These are phyloP conservation scores for Argya squamiceps DNA, from an alignment of 2,797 vertebrate species.

Conservation along the genomic window DNA sequence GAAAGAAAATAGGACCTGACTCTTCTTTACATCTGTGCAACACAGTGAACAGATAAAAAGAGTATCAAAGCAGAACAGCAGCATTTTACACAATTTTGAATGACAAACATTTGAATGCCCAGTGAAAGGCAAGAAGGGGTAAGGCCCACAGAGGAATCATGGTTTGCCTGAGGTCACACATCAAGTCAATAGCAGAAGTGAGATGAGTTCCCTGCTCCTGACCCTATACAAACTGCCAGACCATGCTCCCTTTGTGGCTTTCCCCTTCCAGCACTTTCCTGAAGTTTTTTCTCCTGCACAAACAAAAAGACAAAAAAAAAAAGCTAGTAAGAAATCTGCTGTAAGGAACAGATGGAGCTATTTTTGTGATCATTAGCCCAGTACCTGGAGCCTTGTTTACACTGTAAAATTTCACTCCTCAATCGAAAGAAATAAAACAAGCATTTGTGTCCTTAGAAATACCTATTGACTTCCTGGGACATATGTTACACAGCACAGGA, in stretches of 20 bases:
- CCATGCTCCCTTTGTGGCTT: neutral
- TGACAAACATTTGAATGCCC: neutral
- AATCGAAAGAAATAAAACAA: neutral
- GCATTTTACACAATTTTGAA: neutral
- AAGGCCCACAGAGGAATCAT: neutral
- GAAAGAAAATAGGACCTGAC: neutral
- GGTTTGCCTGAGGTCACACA: neutral
- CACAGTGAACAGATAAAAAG: neutral
- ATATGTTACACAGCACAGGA: neutral
- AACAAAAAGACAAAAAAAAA: neutral
- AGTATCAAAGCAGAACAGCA: neutral
- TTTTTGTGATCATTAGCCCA: neutral
- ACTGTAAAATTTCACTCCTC: neutral
- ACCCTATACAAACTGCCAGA: neutral
- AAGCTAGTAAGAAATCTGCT: neutral
- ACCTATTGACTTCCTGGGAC: constrained; percentile 13
- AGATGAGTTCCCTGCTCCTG: neutral
- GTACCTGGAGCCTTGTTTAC: neutral
- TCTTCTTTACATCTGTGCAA: neutral
- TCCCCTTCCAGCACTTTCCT: neutral
- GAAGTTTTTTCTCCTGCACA: neutral
- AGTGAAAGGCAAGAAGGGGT: neutral
- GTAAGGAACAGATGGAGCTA: neutral
- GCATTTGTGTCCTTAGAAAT: neutral
- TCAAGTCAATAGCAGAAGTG: neutral